phyloP scores from a whole-genome alignment of 2,113 vertebrate genomes.

The Chrysemys picta region DNA sequence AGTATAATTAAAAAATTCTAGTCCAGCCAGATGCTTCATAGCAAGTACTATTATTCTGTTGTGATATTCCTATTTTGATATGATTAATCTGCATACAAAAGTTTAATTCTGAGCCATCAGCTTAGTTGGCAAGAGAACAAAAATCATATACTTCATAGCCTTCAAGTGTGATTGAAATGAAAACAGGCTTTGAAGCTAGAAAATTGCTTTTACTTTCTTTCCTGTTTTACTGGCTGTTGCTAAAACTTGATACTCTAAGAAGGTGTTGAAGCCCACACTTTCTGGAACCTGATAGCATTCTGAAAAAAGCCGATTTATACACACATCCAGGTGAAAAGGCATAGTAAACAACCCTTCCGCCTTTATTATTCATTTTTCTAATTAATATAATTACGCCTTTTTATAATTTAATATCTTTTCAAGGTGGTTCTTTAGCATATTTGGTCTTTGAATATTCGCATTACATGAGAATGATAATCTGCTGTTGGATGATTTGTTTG shows the following conservation, averaged over 20 bases:
- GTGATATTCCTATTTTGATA: neutral
- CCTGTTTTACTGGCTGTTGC: constrained; percentile 39
- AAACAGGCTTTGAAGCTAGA: constrained; percentile 48
- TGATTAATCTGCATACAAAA: constrained; percentile 7
- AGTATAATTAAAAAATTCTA: neutral
- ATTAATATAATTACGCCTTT: neutral
- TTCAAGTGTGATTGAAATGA: neutral
- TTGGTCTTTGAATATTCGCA: neutral
- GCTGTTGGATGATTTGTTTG: neutral
- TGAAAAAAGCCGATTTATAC: neutral
- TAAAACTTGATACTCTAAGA: constrained; percentile 16
- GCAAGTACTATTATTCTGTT: neutral
- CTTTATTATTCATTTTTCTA: neutral
- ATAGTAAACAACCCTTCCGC: neutral
- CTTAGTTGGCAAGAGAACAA: neutral
- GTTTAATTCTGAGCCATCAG: constrained; percentile 8
- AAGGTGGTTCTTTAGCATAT: neutral
- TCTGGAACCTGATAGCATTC: neutral
- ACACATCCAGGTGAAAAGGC: neutral
- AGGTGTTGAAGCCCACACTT: neutral
- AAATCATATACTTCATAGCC: constrained; percentile 15
- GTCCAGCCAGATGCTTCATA: neutral
- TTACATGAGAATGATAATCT: neutral
- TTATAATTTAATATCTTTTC: neutral
- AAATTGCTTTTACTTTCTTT: constrained; percentile 24